Evolutionary conservation across 2,113 vertebrate genomes (phyloP).

Genomic region (Bagarius yarrelli): DNA sequence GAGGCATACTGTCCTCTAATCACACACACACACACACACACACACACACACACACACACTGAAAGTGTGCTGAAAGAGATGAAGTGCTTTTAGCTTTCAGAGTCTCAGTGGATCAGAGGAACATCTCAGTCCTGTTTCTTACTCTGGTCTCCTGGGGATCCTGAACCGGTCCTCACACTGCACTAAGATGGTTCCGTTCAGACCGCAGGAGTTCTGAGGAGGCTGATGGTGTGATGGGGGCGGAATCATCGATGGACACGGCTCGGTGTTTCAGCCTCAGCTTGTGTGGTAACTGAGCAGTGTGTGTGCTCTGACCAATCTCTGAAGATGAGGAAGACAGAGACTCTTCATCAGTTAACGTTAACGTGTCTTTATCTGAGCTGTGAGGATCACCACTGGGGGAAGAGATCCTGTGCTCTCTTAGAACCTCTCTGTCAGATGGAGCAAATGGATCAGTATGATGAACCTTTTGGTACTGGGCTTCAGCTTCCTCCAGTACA

Average conservation of each 20-base stretch:
- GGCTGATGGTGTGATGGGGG: constrained; percentile 49
- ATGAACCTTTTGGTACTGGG: constrained; percentile 67
- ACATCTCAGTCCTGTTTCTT: constrained; percentile 60
- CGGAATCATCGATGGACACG: constrained; percentile 60
- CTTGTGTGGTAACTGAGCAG: constrained; percentile 75
- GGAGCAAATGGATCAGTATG: constrained; percentile 71
- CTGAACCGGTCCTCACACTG: constrained; percentile 59
- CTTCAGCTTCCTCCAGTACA: constrained; percentile 17
- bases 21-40: too few species aligned
- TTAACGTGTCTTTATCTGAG: constrained; percentile 76
- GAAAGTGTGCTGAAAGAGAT: too few species aligned
- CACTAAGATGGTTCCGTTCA: background rate
- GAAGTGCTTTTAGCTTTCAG: background rate
- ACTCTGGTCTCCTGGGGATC: constrained; percentile 54
- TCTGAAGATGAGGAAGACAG: constrained; percentile 69
- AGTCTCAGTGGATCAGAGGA: background rate
- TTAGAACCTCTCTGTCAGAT: constrained; percentile 68
- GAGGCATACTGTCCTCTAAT: too few species aligned
- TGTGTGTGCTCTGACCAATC: constrained; percentile 42
- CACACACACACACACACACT: too few species aligned
- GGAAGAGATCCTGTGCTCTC: constrained; percentile 60
- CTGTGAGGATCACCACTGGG: constrained; percentile 72
- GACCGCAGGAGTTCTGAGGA: constrained; percentile 65
- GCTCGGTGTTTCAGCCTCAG: constrained; percentile 78
- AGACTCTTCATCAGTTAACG: constrained; percentile 72